Evolutionary conservation across 1,140 invertebrate genomes (phyloP).

Genomic region (Panonychus citri): DNA sequence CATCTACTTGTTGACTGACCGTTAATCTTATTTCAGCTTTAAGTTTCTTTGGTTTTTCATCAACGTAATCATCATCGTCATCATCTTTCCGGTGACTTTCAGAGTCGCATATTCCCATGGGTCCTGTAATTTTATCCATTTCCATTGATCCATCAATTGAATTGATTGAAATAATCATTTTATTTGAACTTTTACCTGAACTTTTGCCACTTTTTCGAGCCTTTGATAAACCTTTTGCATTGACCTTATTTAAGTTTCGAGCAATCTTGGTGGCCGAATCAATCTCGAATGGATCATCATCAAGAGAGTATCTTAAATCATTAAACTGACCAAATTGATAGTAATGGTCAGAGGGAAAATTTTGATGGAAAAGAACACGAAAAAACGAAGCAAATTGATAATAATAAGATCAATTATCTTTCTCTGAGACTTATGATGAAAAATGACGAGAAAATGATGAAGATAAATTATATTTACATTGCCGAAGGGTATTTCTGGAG

Average conservation of each 20-base stretch:
- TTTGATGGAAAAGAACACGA: not conserved
- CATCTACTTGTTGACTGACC: conserved; percentile 44
- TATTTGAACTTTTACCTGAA: not conserved
- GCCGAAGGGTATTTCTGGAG: conserved; percentile 69
- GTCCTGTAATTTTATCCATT: not conserved
- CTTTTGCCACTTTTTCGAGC: not conserved
- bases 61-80: not conserved
- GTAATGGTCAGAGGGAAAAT: no score
- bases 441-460: not conserved
- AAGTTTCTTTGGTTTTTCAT: not conserved
- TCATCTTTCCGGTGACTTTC: not conserved
- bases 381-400: not conserved
- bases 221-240: no score
- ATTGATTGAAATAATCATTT: no score
- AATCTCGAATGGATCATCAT: conserved; percentile 13
- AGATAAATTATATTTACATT: conserved; percentile 44
- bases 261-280: no score
- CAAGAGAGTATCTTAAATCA: conserved; percentile 14
- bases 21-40: not conserved
- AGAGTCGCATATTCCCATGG: not conserved
- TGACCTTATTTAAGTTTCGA: no score
- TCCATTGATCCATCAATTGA: no score
- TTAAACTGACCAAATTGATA: conserved; percentile 7
- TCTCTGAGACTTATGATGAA: no score
- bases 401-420: no score